These are phyloP conservation scores for Diadromus collaris DNA, from an alignment of 2,888 invertebrate genomes.

Conservation along the genomic window DNA sequence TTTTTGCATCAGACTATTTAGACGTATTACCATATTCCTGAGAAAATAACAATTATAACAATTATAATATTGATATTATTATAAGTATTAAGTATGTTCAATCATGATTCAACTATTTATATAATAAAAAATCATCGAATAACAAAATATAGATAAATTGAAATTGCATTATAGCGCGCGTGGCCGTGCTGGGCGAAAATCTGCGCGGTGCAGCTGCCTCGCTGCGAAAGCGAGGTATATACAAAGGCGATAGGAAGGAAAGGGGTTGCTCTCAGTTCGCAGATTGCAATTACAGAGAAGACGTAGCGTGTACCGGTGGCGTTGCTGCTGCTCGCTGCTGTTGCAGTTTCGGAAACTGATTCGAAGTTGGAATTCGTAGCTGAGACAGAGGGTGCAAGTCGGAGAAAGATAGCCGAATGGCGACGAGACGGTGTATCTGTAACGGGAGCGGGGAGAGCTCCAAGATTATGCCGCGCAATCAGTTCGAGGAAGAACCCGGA, in stretches of 20 bases:
- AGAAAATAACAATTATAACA: no score
- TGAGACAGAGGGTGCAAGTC: slow-evolving; percentile 15
- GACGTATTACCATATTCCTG: no score
- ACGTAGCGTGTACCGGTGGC: slow-evolving; percentile 17
- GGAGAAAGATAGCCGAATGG: slow-evolving; percentile 16
- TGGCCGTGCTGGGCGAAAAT: not conserved
- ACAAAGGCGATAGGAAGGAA: slow-evolving; percentile 2
- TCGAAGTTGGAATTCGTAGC: slow-evolving; percentile 33
- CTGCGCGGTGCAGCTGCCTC: not conserved
- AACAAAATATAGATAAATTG: not conserved
- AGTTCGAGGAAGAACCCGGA: slow-evolving; percentile 13
- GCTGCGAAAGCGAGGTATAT: slow-evolving; percentile 7
- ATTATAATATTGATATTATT: no score
- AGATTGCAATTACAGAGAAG: slow-evolving; percentile 40
- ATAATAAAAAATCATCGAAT: no score
- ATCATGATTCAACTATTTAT: no score
- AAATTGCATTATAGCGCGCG: not conserved
- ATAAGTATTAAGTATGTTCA: no score
- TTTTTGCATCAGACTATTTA: no score
- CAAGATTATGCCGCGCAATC: slow-evolving; percentile 22
- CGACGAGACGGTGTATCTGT: slow-evolving; percentile 12
- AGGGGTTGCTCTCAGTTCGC: slow-evolving; percentile 1
- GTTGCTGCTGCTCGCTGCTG: slow-evolving; percentile 5
- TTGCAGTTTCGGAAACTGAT: slow-evolving; percentile 32
- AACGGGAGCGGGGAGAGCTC: not conserved